Percentiles rank a stretch among this genome's conserved stretches.
Conservation (phyloP, 2,113 vertebrate species). For the Hemichromis elongatus region DNA sequence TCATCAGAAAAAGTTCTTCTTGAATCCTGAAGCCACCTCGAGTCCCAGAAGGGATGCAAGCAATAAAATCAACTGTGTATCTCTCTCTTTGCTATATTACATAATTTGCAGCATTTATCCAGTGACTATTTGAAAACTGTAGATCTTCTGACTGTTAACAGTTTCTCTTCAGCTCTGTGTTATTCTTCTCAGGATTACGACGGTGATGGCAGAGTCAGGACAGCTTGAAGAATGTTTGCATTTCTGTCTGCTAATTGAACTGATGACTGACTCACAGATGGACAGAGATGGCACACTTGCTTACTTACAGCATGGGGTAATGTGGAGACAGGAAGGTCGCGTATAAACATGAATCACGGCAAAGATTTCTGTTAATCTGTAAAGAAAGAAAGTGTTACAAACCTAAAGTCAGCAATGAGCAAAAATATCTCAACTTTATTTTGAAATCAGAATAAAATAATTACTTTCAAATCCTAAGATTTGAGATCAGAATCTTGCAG, state of each 20-base stretch:
- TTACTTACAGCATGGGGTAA: neutral
- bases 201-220: neutral
- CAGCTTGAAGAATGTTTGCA: neutral
- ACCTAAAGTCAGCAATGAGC: neutral
- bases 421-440: neutral
- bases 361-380: neutral
- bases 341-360: neutral
- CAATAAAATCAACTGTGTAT: neutral
- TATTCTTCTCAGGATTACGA: neutral
- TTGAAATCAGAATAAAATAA: neutral
- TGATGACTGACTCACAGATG: conserved; percentile 19
- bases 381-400: neutral
- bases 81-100: neutral
- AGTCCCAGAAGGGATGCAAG: neutral
- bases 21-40: neutral
- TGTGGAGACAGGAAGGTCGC: neutral
- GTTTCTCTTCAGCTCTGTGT: neutral
- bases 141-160: neutral
- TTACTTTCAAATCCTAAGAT: neutral
- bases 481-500: neutral
- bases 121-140: neutral
- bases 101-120: neutral
- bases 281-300: conserved; percentile 20
- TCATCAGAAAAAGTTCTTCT: neutral
- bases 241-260: neutral